Evolutionary conservation across 2,888 invertebrate species (phyloP).

Genomic region (Diloba caeruleocephala): DNA sequence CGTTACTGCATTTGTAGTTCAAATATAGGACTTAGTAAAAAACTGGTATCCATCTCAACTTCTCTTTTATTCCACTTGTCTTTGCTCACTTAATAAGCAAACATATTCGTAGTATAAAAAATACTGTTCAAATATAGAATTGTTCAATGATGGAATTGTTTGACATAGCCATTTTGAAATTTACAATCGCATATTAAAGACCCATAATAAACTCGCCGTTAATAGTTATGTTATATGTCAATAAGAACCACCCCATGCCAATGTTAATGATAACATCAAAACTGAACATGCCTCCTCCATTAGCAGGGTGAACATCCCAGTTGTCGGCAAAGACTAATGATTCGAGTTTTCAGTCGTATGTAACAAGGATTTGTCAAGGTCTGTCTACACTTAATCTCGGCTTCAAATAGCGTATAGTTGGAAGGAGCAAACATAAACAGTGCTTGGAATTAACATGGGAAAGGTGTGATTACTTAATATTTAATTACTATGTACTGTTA

Average conservation of each 20-base stretch:
- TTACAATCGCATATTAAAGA: too few species aligned
- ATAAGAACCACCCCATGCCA: conserved; percentile 6
- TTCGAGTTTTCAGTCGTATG: conserved; percentile 66
- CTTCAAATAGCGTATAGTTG: conserved; percentile 40
- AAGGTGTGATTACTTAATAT: conserved; percentile 13
- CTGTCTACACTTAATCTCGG: conserved; percentile 67
- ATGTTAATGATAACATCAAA: conserved; percentile 5
- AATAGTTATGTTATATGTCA: conserved; percentile 1
- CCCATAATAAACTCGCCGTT: too few species aligned
- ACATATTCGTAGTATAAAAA: too few species aligned
- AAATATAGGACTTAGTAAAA: too few species aligned
- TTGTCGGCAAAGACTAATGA: conserved; percentile 64
- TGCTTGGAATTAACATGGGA: conserved; percentile 31
- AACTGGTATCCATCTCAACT: too few species aligned
- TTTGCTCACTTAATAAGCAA: too few species aligned
- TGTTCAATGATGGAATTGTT: too few species aligned
- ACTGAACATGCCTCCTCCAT: conserved; percentile 61
- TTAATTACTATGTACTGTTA: conserved; percentile 16
- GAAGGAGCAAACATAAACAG: conserved; percentile 50
- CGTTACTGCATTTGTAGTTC: too few species aligned
- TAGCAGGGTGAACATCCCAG: conserved; percentile 41
- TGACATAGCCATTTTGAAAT: too few species aligned
- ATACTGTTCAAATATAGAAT: too few species aligned
- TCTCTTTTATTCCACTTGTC: too few species aligned
- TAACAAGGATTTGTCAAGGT: conserved; percentile 69